These are phyloP conservation scores for Augiades crinisus DNA, from an alignment of 2,888 invertebrate species.

Conservation along the genomic window DNA sequence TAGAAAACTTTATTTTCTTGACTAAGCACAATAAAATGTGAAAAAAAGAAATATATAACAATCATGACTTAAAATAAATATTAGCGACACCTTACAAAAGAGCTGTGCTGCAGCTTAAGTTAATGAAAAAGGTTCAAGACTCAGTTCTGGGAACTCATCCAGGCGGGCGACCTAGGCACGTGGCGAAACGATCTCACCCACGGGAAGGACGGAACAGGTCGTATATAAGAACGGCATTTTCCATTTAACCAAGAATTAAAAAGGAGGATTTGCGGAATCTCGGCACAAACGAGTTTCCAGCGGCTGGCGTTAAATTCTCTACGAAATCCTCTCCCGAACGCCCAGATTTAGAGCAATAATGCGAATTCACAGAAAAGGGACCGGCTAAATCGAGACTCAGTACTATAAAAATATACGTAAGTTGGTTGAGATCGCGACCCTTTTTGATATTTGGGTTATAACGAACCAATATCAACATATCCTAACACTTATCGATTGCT, in stretches of 20 bases:
- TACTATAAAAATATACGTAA: constrained; percentile 11
- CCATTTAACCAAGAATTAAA: background rate
- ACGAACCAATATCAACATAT: background rate
- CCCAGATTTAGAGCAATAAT: constrained; percentile 5
- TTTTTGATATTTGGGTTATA: background rate
- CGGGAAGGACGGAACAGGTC: too few relatives aligned
- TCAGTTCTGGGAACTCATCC: too few relatives aligned
- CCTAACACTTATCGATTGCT: background rate
- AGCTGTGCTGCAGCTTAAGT: too few relatives aligned
- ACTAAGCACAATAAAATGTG: too few relatives aligned
- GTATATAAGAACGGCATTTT: too few relatives aligned
- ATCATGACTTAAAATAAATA: too few relatives aligned
- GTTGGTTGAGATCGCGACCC: background rate
- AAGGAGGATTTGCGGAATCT: constrained; percentile 3
- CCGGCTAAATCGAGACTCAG: background rate
- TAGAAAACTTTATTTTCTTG: too few relatives aligned
- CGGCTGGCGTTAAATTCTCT: background rate
- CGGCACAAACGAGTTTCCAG: background rate
- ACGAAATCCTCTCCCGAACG: constrained; percentile 6
- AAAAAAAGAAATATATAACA: too few relatives aligned
- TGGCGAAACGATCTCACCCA: too few relatives aligned
- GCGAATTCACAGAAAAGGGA: constrained; percentile 3
- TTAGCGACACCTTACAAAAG: too few relatives aligned
- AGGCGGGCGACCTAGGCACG: too few relatives aligned
- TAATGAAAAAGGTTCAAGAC: too few relatives aligned